Evolutionary conservation across 1,140 invertebrate genomes (phyloP), one percentile per base, ranked within the genome.

Genomic region (Bombus superbus): DNA sequence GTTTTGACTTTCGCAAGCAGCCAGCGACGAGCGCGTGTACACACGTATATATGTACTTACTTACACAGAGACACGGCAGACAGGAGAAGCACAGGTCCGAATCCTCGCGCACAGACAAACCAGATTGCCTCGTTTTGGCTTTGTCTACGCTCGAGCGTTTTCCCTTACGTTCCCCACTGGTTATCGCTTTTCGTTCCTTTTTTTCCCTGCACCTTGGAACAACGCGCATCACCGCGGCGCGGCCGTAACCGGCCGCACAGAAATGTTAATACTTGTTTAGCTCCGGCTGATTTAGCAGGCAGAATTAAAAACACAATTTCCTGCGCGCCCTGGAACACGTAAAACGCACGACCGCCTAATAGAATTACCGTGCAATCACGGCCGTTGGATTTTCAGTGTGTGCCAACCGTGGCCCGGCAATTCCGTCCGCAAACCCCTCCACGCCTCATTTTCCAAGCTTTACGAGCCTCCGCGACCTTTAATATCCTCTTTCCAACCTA

Each of bases 271-370:
- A 92, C 91, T 92, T 91, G 91, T 92, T 92, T 92, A 92, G 89
- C 87, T 87, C 79, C 89, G 87, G 84, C 88, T 92, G 91, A 92
- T 92, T 92, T 91, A 92, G 87, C 89, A 83, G 68, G 71, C 85
- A 92, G 88, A 92, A 92, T 92, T 92, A 92, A 92, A 92, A 92
- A 92, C 91, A 92, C 91, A 92, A 92, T 92, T 92, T 92, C 91
- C 92, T 84, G 78, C 57, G 47, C 79, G 81, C 76, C 69, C 47
- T 78, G 69, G 69, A 84, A 64, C 89, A 47, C 89, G 87, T 86
- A 86, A 83, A 90, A 81, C 80, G 87, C 85, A 81, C 72, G 83
- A 44, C 71, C 86, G 86, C 86, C 91, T 92, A 92, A 92, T 92
- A 89, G 88, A 92, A 92, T 92, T 90, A 92, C 88, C 80, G 80